Base-by-base conservation (phyloP, 2,888 invertebrate species). In the Lottia gigantea region DNA sequence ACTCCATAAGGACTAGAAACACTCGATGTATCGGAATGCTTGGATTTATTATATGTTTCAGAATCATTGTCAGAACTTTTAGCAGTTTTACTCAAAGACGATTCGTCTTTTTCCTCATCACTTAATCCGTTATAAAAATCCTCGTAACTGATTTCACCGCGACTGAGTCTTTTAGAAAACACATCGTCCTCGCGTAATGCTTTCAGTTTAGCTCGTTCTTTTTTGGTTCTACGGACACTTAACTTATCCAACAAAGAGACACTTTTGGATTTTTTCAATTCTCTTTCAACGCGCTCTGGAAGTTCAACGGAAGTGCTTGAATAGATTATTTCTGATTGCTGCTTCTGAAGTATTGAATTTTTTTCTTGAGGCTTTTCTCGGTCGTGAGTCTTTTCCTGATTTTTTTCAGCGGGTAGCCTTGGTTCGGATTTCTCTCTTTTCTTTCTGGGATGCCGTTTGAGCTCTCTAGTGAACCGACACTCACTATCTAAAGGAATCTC, bases 201-300 rank as follows among this genome's bases (percentile, higher is more conserved):
- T 72, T 84, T 85, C 31, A 84, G 66, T 75, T 79, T 83, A 2
- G 85, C 85, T 19, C 85, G 74, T 66, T 84, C 85, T 64, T 82
- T 82, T 49, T 78, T 83, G 25, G 75, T 78, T 68, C 79, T 83
- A 45, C 83, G 71, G 6, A 83, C 81, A 71, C 84, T 83, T 8
- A 85, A 74, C 68, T 83, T 83, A 66, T 85, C 84, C 62, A 85
- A 73, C 26, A 85, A 74, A 7, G 75, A 77, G 46, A 77, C 77
- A 14, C 81, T 79, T 72, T 82, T 84, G 19, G 78, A 77, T 65
- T 80, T 82, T 68, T 81, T 83, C 11, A 74, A 61, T 40, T 82
- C 82, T 69, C 72, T 77, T n/a, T 83, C 81, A 14, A 79, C 79
- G 46, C 83, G 71, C 23, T 80, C 72, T 1, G 85, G 85, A 6